A percentile compares a stretch with the other conserved stretches of the same genome.
phyloP scores from a whole-genome alignment of 53 echinoderm and acorn worm genomes.

The Astropecten irregularis region DNA sequence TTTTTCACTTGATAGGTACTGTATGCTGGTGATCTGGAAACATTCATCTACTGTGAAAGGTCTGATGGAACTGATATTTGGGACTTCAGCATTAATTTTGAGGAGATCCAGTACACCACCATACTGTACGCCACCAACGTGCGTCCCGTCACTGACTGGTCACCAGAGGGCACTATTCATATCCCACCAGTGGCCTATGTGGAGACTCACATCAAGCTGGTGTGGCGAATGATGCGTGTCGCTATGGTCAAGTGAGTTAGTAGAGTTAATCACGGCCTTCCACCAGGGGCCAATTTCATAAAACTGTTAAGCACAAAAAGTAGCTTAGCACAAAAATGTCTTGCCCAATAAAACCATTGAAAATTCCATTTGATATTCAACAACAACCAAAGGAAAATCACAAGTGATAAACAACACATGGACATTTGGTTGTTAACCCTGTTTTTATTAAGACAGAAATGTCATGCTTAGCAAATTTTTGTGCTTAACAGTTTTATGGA shows the following conservation, averaged over 20 bases:
- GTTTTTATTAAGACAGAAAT: too few relatives aligned
- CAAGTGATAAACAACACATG: too few relatives aligned
- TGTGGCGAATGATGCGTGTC: slow-evolving; percentile 70
- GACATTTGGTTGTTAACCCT: too few relatives aligned
- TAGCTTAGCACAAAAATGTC: too few relatives aligned
- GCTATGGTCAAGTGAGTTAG: slow-evolving; percentile 81
- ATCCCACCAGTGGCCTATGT: slow-evolving; percentile 66
- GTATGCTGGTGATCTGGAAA: slow-evolving; percentile 52
- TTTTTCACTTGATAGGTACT: slow-evolving; percentile 37
- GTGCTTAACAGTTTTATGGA: too few relatives aligned
- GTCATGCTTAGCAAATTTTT: too few relatives aligned
- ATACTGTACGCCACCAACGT: slow-evolving; percentile 75
- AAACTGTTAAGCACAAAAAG: too few relatives aligned
- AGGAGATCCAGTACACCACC: slow-evolving; percentile 66
- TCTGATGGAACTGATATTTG: slow-evolving; percentile 71
- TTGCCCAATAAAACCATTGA: too few relatives aligned
- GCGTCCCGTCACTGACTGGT: slow-evolving; percentile 41
- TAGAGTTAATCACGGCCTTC: too few relatives aligned
- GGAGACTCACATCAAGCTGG: slow-evolving; percentile 66
- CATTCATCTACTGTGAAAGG: slow-evolving; percentile 51
- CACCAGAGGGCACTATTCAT: slow-evolving; percentile 11
- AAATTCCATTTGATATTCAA: too few relatives aligned
- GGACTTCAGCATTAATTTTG: slow-evolving; percentile 50
- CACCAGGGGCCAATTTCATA: too few relatives aligned
- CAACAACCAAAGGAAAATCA: too few relatives aligned